Evolutionary conservation across 1,140 invertebrate genomes (phyloP).

Genomic region (Chlorops oryzae): DNA sequence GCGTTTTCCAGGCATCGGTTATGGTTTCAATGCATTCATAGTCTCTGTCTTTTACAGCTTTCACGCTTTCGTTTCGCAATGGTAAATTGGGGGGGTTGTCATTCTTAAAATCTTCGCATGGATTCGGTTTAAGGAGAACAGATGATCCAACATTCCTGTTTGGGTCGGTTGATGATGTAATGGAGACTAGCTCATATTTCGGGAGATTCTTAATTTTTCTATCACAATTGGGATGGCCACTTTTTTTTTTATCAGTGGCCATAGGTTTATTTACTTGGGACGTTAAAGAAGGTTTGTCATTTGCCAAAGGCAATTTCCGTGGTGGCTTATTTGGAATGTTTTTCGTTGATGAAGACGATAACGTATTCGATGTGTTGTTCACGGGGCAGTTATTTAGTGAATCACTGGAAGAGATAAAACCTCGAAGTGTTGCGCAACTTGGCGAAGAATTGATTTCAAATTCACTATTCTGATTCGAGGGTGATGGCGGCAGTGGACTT

Average conservation of each 20-base stretch:
- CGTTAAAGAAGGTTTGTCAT: slow-evolving; percentile 3
- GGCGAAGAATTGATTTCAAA: slow-evolving; percentile 34
- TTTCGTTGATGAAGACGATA: slow-evolving; percentile 20
- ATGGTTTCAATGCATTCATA: slow-evolving; percentile 47
- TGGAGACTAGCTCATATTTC: slow-evolving; percentile 43
- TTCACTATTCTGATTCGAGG: slow-evolving; percentile 51
- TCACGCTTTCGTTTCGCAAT: slow-evolving; percentile 31
- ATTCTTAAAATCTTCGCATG: slow-evolving; percentile 2
- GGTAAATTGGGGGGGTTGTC: slow-evolving; percentile 19
- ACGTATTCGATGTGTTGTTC: slow-evolving; percentile 5
- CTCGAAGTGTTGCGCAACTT: slow-evolving; percentile 33
- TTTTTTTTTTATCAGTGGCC: not conserved
- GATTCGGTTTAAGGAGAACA: slow-evolving; percentile 38
- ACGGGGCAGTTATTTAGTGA: slow-evolving; percentile 36
- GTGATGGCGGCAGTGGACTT: slow-evolving; percentile 65
- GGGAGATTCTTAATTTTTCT: slow-evolving; percentile 42
- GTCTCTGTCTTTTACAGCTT: slow-evolving; percentile 25
- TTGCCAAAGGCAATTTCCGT: slow-evolving; percentile 30
- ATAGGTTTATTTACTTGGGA: not conserved
- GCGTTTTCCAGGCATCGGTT: slow-evolving; percentile 69
- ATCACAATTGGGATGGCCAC: slow-evolving; percentile 31
- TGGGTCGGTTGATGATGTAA: slow-evolving; percentile 34
- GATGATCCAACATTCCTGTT: slow-evolving; percentile 24
- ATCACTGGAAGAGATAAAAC: slow-evolving; percentile 39
- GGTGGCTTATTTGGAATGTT: slow-evolving; percentile 45